phyloP scores from a whole-genome alignment of 2,113 vertebrate genomes.

The Gymnobelideus leadbeateri region DNA sequence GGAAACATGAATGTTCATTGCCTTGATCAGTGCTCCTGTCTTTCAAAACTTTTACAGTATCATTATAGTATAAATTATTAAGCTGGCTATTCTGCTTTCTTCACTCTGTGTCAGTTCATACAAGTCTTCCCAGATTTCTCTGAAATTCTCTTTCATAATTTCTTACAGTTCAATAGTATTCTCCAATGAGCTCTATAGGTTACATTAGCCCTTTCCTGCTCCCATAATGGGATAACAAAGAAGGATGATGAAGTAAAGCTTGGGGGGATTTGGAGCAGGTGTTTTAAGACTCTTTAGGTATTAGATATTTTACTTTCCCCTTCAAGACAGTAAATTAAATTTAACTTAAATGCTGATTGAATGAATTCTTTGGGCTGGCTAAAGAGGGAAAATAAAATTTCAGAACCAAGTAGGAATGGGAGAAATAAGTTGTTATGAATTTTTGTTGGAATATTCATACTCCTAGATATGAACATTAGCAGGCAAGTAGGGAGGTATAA shows the following conservation, averaged over 20 bases:
- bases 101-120: background rate
- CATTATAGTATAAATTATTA: background rate
- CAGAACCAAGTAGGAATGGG: background rate
- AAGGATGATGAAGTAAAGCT: background rate
- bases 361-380: background rate
- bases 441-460: background rate
- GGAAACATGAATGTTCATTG: background rate
- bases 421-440: background rate
- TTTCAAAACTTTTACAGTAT: background rate
- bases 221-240: background rate
- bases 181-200: background rate
- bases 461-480: background rate
- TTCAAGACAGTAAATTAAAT: background rate
- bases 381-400: background rate
- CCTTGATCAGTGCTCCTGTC: background rate
- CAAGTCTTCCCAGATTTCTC: background rate
- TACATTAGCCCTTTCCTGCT: background rate
- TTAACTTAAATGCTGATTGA: background rate
- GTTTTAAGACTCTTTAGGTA: background rate
- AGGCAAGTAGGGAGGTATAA: background rate
- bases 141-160: background rate
- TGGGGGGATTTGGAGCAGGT: background rate
- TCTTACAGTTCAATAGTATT: background rate
- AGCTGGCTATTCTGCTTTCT: background rate
- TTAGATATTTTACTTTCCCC: background rate